Percentiles rank a stretch among this genome's conserved stretches.
These are phyloP conservation scores for Spinus olivaceus DNA, from an alignment of 2,797 vertebrate genomes.

Conservation along the genomic window DNA sequence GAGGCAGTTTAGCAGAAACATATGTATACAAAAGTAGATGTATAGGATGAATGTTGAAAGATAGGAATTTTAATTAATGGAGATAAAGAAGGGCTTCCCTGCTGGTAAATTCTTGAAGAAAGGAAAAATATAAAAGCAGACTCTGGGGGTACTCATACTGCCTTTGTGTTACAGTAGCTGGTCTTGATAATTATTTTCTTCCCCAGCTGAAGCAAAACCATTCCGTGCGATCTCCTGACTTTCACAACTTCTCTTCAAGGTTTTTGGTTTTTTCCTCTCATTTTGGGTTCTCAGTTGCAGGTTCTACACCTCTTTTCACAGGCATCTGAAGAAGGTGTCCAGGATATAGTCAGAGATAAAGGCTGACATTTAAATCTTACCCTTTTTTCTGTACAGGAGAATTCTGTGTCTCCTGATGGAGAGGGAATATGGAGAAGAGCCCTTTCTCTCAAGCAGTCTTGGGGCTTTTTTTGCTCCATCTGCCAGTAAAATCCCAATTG, in stretches of 20 bases:
- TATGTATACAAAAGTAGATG: neutral
- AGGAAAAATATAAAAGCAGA: neutral
- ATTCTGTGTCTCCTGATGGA: neutral
- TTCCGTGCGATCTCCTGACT: neutral
- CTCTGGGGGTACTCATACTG: neutral
- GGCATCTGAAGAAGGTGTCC: neutral
- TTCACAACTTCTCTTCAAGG: neutral
- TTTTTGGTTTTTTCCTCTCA: neutral
- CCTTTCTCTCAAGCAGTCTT: neutral
- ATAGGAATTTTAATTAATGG: neutral
- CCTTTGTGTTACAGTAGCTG: neutral
- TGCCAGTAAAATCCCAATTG: neutral
- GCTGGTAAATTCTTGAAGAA: neutral
- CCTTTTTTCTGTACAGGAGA: neutral
- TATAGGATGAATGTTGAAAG: neutral
- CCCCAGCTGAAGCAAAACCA: neutral
- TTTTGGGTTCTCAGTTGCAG: slow-evolving; percentile 18
- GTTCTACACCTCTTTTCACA: neutral
- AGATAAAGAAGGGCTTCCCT: neutral
- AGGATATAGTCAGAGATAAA: neutral
- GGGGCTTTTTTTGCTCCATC: neutral
- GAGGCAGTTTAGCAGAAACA: neutral
- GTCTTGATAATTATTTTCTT: slow-evolving; percentile 2
- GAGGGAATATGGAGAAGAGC: neutral
- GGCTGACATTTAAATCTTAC: neutral